Evolutionary conservation across 2,113 vertebrate species (phyloP), one percentile per base, ranked within the genome.

Genomic region (Eira barbara): DNA sequence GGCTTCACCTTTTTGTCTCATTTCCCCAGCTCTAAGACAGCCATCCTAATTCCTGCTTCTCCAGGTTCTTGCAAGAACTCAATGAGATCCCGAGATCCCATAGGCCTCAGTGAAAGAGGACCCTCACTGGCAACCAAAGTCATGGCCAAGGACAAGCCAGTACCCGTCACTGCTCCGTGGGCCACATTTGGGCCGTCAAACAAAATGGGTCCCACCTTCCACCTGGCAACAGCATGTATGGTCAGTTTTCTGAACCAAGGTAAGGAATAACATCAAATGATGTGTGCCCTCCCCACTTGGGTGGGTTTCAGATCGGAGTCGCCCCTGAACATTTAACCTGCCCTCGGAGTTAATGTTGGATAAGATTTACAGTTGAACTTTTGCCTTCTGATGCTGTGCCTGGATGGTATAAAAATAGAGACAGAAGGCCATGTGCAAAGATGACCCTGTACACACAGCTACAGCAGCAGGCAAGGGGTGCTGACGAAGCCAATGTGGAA

Each of bases 201-300:
- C 34, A 39, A 14, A 55, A 74, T 55, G 2, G 7, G 27, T 42
- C 17, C 59, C 27, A 14, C 63, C 63, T 18, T 39, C 39, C 25
- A 65, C 67, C 65, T 79, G 57, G 76, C 52, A 89, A 65, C 3
- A 2, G 49, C 34, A 36, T 34, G 18, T 85, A 29, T 49, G 10
- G 14, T 96, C 39, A 45, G n/a, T 80, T 90, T 93, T 79, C 95
- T 36, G 31, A 79, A 52, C 76, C 74, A 47, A 74, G 47, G 49
- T 25, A 61, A 92, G 67, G 15, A 36, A 86, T 18, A 52, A 67
- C 90, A 34, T 79, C 47, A 81, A 52, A 71, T 27, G n/a, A 2
- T 42, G 15, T 61, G 69, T 90, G 74, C 39, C 39, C 52, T 86
- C 36, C n/a, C 47, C 21, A 17, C 14, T 4, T 3, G 78, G 57